Evolutionary conservation across 2,888 invertebrate species (phyloP), one percentile per base, ranked within the genome.

Genomic region (Rhagonycha fulva): DNA sequence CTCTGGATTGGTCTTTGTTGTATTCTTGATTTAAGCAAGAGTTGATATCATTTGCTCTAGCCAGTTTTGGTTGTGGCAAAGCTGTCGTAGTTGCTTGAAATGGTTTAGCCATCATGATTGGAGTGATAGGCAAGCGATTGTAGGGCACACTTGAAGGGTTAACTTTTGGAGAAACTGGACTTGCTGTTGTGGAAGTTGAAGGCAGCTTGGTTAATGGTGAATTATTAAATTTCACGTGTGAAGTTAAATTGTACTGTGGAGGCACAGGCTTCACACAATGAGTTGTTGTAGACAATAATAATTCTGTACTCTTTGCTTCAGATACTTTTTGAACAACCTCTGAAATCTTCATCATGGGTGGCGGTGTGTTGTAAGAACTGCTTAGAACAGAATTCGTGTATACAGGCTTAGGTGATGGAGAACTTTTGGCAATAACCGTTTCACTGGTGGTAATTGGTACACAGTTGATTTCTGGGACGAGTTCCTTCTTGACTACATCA

Each of bases 41-140:
- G 62, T 26, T 47, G 9, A 30, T 24, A 11, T 86, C 86, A 9
- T 84, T 80, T 61, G 83, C 76, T 75, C 85, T 85, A 5, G 86
- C 87, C 14, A 85, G 78, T 77, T 85, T 87, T 3, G 88, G 82
- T 79, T 88, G 88, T 70, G 87, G 87, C 61, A 88, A 80, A 72
- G 86, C 81, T 32, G 88, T 85, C 75, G 89, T 90, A 73, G 88
- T 89, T 1, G 89, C 84, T 84, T 88, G 90, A 60, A 91, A 83
- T 78, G 91, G 90, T 85, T 92, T 92, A 7, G 91, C 88, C 81
- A 90, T 90, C 81, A 91, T 86, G 26, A 92, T 89, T 61, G 92
- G 90, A 24, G 91, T 90, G 62, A 91, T 90, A 28, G 92, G 91
- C 76, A 92, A 85, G 68, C 92, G 86, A 82, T 89, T 91, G 75